A percentile compares a stretch with the other conserved stretches of the same genome.
Evolutionary conservation across 2,113 vertebrate genomes (phyloP).

Genomic region (Stigmatopora argus): DNA sequence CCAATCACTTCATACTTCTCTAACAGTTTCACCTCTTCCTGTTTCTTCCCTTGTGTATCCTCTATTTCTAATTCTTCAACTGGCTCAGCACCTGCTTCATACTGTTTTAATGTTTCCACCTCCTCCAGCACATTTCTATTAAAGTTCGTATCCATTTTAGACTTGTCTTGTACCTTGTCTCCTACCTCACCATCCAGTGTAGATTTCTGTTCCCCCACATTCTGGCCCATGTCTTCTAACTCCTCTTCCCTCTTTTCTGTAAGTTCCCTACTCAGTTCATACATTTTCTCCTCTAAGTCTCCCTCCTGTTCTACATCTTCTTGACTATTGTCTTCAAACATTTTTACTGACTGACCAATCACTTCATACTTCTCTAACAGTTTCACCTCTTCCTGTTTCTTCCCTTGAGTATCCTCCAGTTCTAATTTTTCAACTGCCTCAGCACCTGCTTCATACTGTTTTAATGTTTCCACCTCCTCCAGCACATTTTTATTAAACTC

Average conservation of each 20-base stretch:
- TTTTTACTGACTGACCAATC: no score
- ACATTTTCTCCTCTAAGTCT: background rate
- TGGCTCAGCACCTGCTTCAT: background rate
- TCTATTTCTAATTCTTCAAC: background rate
- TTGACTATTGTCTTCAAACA: no score
- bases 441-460: background rate
- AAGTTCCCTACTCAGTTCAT: background rate
- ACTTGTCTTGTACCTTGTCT: background rate
- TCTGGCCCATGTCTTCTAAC: background rate
- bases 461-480: background rate
- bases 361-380: no score
- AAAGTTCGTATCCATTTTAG: background rate
- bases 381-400: background rate
- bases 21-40: background rate
- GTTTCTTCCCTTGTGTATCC: background rate
- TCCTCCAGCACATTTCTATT: background rate
- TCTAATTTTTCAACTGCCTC: background rate
- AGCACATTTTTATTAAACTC: background rate
- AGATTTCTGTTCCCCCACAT: background rate
- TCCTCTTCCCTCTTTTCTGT: background rate
- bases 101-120: background rate
- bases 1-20: background rate
- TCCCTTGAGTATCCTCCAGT: background rate
- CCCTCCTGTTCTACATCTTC: no score
- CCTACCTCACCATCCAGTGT: background rate